These are phyloP conservation scores for Sebastolobus alascanus DNA, from an alignment of 2,797 vertebrate genomes.

Conservation along the genomic window DNA sequence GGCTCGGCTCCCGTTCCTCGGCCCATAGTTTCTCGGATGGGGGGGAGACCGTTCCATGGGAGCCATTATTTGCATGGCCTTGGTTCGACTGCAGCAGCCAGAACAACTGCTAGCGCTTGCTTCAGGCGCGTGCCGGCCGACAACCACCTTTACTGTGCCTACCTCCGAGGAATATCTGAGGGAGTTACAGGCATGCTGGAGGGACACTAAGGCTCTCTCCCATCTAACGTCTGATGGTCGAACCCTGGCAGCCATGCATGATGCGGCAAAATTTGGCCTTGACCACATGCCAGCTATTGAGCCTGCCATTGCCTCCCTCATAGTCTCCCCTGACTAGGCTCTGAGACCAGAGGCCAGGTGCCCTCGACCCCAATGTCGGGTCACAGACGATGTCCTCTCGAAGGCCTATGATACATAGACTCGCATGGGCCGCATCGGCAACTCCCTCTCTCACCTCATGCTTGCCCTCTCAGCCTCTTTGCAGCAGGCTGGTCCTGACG, in stretches of 20 bases:
- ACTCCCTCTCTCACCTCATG: not conserved
- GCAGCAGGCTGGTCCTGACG: no score
- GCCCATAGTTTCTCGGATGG: not conserved
- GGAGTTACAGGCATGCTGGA: not conserved
- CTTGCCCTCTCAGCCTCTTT: not conserved
- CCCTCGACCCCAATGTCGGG: not conserved
- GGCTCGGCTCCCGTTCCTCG: not conserved
- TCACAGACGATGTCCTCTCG: not conserved
- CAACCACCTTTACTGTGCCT: not conserved
- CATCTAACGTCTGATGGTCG: no score
- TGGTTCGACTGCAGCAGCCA: not conserved
- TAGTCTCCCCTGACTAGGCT: not conserved
- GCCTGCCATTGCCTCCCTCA: no score
- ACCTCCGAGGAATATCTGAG: not conserved
- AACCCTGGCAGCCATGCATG: no score
- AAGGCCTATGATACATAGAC: not conserved
- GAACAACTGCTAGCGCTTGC: not conserved
- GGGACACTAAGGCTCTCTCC: not conserved
- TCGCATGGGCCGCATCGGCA: not conserved
- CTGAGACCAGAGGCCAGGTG: not conserved
- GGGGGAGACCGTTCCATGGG: not conserved
- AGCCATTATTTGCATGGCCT: not conserved
- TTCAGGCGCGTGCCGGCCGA: not conserved
- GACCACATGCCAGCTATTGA: no score
- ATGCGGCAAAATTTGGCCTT: no score